Base-by-base conservation (phyloP, 1,140 invertebrate genomes). In the Eriocheir sinensis region DNA sequence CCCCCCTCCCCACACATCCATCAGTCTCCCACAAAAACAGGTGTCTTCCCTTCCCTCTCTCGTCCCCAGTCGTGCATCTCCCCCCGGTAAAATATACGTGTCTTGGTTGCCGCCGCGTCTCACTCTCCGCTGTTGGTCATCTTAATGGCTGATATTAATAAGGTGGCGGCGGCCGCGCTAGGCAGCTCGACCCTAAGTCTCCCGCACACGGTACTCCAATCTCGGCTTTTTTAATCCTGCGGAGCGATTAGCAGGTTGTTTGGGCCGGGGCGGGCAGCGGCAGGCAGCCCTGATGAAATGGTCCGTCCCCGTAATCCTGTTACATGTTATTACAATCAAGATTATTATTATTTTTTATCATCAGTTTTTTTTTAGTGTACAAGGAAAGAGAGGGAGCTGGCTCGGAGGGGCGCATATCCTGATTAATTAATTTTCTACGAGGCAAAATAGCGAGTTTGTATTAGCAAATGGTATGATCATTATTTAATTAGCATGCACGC, bases 391-490 rank as follows among this genome's bases (percentile, higher is more conserved):
- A 90, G 79, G 79, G 40, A 17, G 90, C 15, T 34, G 79, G 41
- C 32, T 34, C n/a, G 9, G 41, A 89, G 41, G 30, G 53, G 34
- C 17, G 36, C 32, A 81, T 81, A 92, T 92, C 90, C 60, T 81
- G 79, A 92, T 92, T 92, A 91, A 91, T 91, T 91, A 81, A 92
- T 92, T 41, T 41, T 41, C 90, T 83, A 83, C 38, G 60, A 86
- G 34, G 27, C 41, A 44, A 72, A 36, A 32, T 92, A 81, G 79
- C 79, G 41, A 92, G 79, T 92, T 92, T 81, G 79, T 92, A 83
- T 92, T 92, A 92, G 90, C 40, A 83, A 92, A 92, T 90, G 89
- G 89, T 36, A 27, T 72, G 53, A 90, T 36, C 32, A 90, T 90
- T 90, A 90, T 81, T 92, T 81, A 92, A 92, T 92, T 92, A 92